These are phyloP conservation scores for Mus spretus DNA, from an alignment of 2,797 vertebrate species.

Conservation along the genomic window DNA sequence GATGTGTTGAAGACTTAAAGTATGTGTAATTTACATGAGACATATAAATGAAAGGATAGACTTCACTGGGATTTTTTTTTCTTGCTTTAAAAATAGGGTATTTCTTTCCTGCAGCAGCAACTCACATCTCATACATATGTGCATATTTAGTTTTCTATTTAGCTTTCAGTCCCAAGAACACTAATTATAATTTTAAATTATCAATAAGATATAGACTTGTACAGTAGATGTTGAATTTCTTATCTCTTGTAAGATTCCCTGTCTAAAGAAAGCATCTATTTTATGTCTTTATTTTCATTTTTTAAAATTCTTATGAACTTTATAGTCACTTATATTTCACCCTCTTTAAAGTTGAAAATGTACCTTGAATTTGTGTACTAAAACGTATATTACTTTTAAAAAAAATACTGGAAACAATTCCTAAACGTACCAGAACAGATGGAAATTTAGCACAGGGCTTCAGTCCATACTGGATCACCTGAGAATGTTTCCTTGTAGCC, in stretches of 20 bases:
- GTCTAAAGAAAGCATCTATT: conserved; percentile 76
- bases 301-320: conserved; percentile 66
- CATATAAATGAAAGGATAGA: conserved; percentile 85
- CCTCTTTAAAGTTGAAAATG: conserved; percentile 70
- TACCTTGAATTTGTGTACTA: conserved; percentile 52
- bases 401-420: conserved; percentile 13
- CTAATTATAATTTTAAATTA: conserved; percentile 87
- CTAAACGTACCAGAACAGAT: not conserved
- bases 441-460: not conserved
- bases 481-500: not conserved
- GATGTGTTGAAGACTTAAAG: conserved; percentile 77
- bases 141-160: conserved; percentile 84
- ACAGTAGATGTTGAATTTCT: conserved; percentile 80
- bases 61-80: conserved; percentile 79
- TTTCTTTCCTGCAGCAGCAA: conserved; percentile 83
- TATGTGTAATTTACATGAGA: conserved; percentile 84
- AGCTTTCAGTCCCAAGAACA: conserved; percentile 83
- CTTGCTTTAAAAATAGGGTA: conserved; percentile 82
- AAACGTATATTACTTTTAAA: conserved; percentile 18
- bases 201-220: conserved; percentile 84
- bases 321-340: conserved; percentile 62
- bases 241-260: conserved; percentile 75
- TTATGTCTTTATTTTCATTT: conserved; percentile 79
- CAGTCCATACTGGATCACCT: not conserved
- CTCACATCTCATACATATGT: conserved; percentile 85